A percentile compares a stretch with the other conserved stretches of the same genome.
These are phyloP conservation scores for Chaetorhynchus papuensis DNA, from an alignment of 2,113 vertebrate species.

Conservation along the genomic window DNA sequence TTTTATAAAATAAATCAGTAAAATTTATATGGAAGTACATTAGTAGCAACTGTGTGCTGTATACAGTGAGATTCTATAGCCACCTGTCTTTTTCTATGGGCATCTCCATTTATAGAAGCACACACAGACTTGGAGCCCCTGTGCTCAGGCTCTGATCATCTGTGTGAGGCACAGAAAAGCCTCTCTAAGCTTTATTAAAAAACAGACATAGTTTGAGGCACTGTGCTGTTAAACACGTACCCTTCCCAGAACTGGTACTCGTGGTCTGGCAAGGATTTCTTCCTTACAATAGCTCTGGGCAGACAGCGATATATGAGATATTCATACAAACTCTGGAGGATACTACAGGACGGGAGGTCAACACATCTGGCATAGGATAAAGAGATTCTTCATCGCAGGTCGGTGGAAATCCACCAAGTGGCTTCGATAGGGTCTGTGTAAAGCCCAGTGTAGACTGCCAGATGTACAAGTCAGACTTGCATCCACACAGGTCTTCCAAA, in stretches of 20 bases:
- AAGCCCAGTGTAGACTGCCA: neutral
- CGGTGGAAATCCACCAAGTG: neutral
- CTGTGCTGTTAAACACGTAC: neutral
- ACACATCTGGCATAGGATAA: neutral
- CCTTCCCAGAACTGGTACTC: neutral
- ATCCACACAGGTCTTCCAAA: neutral
- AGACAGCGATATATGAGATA: neutral
- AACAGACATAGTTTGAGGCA: neutral
- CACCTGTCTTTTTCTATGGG: neutral
- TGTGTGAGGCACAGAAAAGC: neutral
- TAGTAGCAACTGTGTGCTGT: neutral
- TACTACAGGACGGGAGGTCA: neutral
- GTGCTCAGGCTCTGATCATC: neutral
- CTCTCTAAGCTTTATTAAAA: neutral
- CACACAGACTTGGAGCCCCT: neutral
- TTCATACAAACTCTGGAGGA: neutral
- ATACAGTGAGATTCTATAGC: neutral
- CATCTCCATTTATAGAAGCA: neutral
- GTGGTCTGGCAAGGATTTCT: neutral
- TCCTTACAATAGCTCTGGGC: neutral
- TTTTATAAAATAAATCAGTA: neutral
- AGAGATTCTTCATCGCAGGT: neutral
- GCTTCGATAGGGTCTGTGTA: neutral
- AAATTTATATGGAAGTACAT: neutral
- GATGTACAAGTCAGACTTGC: neutral